Base-by-base conservation (phyloP, 2,888 invertebrate species). In the Lepidochrysops patricia region DNA sequence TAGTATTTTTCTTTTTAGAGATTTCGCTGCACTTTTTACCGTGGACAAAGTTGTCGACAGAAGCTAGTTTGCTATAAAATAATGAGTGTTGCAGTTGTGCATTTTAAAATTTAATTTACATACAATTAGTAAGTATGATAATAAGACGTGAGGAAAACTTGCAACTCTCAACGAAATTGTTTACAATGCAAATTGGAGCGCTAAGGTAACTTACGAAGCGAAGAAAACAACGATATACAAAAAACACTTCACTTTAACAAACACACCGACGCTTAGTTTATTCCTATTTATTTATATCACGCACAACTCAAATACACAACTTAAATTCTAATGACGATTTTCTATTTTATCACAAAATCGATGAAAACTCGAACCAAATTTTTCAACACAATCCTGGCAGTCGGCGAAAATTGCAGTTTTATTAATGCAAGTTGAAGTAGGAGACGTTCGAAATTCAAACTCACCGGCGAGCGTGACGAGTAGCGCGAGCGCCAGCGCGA, bases 381-480 rank as follows among this genome's bases (percentile, higher is more conserved):
- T n/a, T 6, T 29, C 9, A 9, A 29, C 43, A 43, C 19, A 19
- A 19, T 43, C 37, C 43, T 43, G 43, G 12, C 43, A 19, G 43
- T 6, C 23, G 43, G 43, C 19, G 23, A 43, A 43, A 37, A 23
- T 19, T 12, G 15, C 27, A 26, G 27, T 23, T 52, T 50, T 7
- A 50, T 25, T 27, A 26, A 12, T 58, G 9, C 6, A 54, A 54
- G 32, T 25, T n/a, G 13, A 62, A 60, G 60, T n/a, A 34, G 52
- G 37, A 58, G 54, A 50, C 50, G 52, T 25, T 57, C 43, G 27
- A 61, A 60, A 63, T 52, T 52, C 15, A 57, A 62, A 76, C 87
- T 87, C 80, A 87, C 87, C 84, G 77, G 78, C 84, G 73, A 82
- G 71, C 67, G 85, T 74, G 73, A 77, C 74, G 71, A 87, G 73